These are phyloP conservation scores for Agrypnia vestita DNA, from an alignment of 1,140 invertebrate genomes.

Conservation along the genomic window DNA sequence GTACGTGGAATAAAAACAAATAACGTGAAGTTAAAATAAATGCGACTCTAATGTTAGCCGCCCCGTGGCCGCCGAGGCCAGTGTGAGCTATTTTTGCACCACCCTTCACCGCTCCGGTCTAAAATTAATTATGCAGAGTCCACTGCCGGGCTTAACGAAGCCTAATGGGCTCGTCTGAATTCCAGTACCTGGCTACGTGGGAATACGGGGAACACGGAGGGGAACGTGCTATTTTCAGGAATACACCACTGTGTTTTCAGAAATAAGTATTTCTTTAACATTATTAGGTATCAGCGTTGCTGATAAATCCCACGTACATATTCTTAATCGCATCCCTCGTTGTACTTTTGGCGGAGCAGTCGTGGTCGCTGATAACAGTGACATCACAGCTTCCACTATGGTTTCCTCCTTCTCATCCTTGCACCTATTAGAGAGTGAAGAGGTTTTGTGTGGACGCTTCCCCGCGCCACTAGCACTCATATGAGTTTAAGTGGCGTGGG, in stretches of 20 bases:
- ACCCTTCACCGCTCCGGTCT: slow-evolving; percentile 4
- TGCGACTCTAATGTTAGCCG: neutral
- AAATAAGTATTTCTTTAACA: neutral
- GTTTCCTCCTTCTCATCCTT: too few relatives aligned
- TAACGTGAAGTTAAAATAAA: neutral
- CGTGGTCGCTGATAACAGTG: too few relatives aligned
- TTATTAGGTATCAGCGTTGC: neutral
- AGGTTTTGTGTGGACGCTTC: too few relatives aligned
- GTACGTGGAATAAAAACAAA: neutral
- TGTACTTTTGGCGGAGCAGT: too few relatives aligned
- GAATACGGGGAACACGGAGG: neutral
- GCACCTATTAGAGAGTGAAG: too few relatives aligned
- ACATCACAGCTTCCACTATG: too few relatives aligned
- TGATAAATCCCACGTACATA: neutral
- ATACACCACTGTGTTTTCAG: neutral
- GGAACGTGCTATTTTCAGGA: neutral
- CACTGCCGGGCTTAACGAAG: slow-evolving; percentile 10
- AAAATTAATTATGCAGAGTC: slow-evolving; percentile 32
- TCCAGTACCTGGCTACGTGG: neutral
- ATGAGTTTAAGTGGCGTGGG: too few relatives aligned
- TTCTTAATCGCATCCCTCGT: too few relatives aligned
- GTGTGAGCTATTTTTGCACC: slow-evolving; percentile 6
- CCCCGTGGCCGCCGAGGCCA: neutral
- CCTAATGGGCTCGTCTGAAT: neutral
- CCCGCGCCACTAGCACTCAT: too few relatives aligned